Evolutionary conservation across 2,113 vertebrate species (phyloP).

Genomic region (Holacanthus passer): DNA sequence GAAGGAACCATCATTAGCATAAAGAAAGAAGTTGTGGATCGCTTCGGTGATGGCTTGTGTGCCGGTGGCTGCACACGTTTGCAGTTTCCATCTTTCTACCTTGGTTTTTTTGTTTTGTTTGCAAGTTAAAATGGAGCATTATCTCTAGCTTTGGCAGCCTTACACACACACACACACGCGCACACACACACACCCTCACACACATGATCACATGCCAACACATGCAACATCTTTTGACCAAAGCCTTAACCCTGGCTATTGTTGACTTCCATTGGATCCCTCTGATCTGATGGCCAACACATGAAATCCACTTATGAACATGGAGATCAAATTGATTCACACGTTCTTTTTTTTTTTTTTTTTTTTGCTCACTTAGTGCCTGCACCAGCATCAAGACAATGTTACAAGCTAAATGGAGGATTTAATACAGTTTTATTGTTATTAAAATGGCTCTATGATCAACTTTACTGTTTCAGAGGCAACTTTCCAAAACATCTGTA

Average conservation of each 20-base stretch:
- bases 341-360: no score
- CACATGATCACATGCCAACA: background rate
- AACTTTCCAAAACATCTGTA: background rate
- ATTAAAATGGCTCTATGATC: background rate
- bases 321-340: no score
- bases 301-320: no score
- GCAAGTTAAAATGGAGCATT: conserved; percentile 2
- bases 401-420: no score
- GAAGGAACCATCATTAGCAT: conserved; percentile 1
- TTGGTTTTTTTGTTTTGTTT: background rate
- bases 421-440: background rate
- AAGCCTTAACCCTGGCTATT: background rate
- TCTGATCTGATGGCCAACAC: background rate
- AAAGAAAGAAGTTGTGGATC: background rate
- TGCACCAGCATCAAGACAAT: no score
- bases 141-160: background rate
- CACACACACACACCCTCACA: background rate
- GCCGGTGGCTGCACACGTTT: conserved; percentile 11
- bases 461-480: background rate
- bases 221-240: background rate
- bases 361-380: no score
- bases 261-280: background rate
- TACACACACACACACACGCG: background rate
- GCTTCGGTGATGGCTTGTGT: conserved; percentile 32
- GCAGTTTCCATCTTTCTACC: background rate